Evolutionary conservation across 2,888 invertebrate genomes (phyloP).

Genomic region (Julus scandinavius): DNA sequence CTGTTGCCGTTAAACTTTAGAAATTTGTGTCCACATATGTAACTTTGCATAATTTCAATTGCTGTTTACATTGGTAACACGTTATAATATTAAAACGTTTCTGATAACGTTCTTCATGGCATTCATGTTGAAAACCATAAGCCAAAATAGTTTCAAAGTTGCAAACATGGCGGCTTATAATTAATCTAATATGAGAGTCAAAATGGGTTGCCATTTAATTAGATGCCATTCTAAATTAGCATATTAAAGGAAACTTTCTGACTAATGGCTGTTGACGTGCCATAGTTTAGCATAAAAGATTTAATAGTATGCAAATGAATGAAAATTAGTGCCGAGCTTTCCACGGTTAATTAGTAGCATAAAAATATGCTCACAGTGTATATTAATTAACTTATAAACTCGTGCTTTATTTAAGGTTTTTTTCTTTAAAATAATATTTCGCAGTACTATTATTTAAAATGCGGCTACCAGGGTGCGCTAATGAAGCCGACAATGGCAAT

Average conservation of each 20-base stretch:
- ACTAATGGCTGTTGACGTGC: conserved; percentile 34
- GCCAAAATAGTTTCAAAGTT: not conserved
- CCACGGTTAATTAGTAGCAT: conserved; percentile 32
- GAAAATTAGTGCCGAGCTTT: conserved; percentile 26
- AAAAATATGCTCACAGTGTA: conserved; percentile 21
- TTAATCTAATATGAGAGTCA: conserved; percentile 24
- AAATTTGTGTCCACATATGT: too few relatives aligned
- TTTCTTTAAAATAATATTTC: not conserved
- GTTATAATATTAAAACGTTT: not conserved
- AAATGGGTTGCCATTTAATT: conserved; percentile 35
- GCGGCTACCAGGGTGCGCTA: conserved; percentile 7
- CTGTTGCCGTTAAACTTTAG: too few relatives aligned
- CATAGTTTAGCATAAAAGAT: conserved; percentile 34
- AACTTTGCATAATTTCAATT: not conserved
- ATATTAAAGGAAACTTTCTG: conserved; percentile 42
- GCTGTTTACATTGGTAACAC: not conserved
- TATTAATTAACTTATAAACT: conserved; percentile 13
- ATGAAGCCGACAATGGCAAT: conserved; percentile 44
- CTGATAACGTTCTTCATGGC: not conserved
- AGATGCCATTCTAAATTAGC: conserved; percentile 29
- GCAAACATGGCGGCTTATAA: conserved; percentile 8
- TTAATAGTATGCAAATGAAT: conserved; percentile 29
- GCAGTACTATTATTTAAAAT: not conserved
- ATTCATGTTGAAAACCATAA: not conserved
- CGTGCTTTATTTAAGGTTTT: conserved; percentile 17